Evolutionary conservation across 1,140 invertebrate genomes (phyloP).

Genomic region (Neotoxoptera formosana): DNA sequence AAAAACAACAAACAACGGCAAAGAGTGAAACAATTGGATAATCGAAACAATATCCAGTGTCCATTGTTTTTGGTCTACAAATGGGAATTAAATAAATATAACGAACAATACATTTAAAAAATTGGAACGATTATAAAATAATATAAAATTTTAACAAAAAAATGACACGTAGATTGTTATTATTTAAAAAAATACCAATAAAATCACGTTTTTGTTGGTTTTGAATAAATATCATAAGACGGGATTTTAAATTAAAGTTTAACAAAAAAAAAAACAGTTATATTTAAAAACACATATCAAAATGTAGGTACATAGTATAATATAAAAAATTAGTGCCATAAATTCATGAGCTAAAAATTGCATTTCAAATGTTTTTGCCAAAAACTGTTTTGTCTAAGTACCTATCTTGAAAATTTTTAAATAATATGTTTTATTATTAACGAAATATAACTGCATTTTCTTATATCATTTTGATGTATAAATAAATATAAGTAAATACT

Average conservation of each 20-base stretch:
- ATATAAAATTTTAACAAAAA: not conserved
- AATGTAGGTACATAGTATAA: not conserved
- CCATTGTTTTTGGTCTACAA: not conserved
- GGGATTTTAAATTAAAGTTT: not conserved
- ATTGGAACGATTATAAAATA: not conserved
- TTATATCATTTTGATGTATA: not conserved
- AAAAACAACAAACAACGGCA: not conserved
- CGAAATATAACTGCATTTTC: not conserved
- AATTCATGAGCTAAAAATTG: constrained; percentile 28
- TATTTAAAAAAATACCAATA: not conserved
- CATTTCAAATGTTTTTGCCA: constrained; percentile 29
- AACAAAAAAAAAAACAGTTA: not conserved
- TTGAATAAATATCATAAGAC: not conserved
- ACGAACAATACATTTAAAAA: not conserved
- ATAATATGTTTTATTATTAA: not conserved
- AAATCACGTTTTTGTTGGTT: not conserved
- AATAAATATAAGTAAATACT: not conserved
- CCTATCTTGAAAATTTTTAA: not conserved
- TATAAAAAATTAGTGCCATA: not conserved
- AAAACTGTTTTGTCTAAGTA: constrained; percentile 7
- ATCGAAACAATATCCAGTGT: not conserved
- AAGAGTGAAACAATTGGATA: not conserved
- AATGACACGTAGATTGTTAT: not conserved
- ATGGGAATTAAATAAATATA: not conserved
- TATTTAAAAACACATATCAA: not conserved